Base-by-base conservation (phyloP, 2,888 invertebrate genomes). In the Agrilus mali region DNA sequence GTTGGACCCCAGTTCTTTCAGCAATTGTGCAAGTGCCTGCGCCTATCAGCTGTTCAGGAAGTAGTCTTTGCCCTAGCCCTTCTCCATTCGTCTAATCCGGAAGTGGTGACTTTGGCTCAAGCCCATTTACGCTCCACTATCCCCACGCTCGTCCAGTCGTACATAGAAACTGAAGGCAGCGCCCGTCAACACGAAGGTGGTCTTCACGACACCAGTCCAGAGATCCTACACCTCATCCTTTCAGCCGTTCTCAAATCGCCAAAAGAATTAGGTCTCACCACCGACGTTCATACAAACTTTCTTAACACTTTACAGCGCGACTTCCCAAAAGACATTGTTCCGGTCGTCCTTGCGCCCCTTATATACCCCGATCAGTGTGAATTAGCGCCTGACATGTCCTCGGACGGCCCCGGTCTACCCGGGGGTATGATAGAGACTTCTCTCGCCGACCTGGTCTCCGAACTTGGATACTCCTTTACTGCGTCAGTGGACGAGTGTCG, bases 381-480 rank as follows among this genome's bases (percentile, higher is more conserved):
- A 68, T 70, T 75, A 56, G 74, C 78, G 45, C 72, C 77, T 47
- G 74, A 74, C 63, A 77, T 78, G 75, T 73, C 77, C 54, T 73
- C 76, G 55, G 74, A 74, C 55, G 67, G 77, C 70, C 65, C 78
- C 74, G 64, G 75, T 71, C 58, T 63, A 58, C 55, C 61, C 57
- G 73, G 72, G 64, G 72, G 73, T 68, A 82, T 79, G 78, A 72
- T 74, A 67, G 85, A 84, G 56, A 81, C 80, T 61, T 79, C 86
- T 48, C 70, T 89, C 61, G 84, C 90, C 50, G 94, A 94, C 61
- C 76, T 94, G 60, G 81, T 96, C 58, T 78, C 86, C 63, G 96
- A 97, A 69, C 78, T 95, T 60, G 93, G 96, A 42, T 93, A 89
- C 68, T 74, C 80, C 53, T 93, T 94, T 64, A 95, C 94, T 43